Percentiles rank a stretch among this genome's conserved stretches.
Conservation (phyloP, 2,888 invertebrate genomes). For the Pedicia rivosa region DNA sequence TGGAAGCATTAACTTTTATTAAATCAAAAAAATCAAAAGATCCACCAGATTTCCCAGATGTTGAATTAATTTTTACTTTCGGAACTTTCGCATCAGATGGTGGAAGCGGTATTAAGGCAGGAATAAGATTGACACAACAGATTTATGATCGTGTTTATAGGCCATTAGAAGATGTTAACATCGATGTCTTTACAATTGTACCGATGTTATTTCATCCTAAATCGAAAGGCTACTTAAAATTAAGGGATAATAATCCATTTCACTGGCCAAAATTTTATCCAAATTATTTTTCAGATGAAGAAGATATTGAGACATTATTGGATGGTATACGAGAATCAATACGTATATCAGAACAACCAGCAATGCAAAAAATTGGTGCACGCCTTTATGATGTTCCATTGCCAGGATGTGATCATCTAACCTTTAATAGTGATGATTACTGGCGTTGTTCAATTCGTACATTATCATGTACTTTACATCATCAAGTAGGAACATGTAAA, state of each 20-base stretch:
- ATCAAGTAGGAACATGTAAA: slow-evolving; percentile 43
- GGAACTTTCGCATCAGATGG: slow-evolving; percentile 40
- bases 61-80: slow-evolving; percentile 43
- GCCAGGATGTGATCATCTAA: slow-evolving; percentile 38
- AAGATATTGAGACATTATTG: slow-evolving; percentile 47
- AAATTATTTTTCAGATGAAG: slow-evolving; percentile 41
- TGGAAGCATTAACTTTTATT: slow-evolving; percentile 37
- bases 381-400: slow-evolving; percentile 42
- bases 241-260: slow-evolving; percentile 37
- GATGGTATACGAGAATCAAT: slow-evolving; percentile 44
- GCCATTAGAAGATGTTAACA: slow-evolving; percentile 20
- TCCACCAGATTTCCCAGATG: slow-evolving; percentile 38
- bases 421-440: slow-evolving; percentile 48
- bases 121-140: slow-evolving; percentile 31
- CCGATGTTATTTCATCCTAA: slow-evolving; percentile 41
- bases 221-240: slow-evolving; percentile 39
- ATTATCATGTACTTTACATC: slow-evolving; percentile 53
- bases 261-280: slow-evolving; percentile 42
- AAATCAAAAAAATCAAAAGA: slow-evolving; percentile 40
- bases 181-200: slow-evolving; percentile 41
- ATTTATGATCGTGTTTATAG: slow-evolving; percentile 23
- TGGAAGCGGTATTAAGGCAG: slow-evolving; percentile 18
- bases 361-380: slow-evolving; percentile 39
- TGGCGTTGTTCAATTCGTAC: slow-evolving; percentile 50
- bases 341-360: slow-evolving; percentile 38